Percentiles rank a stretch among this genome's conserved stretches.
Evolutionary conservation across 2,797 vertebrate genomes (phyloP).

Genomic region (Borostomias antarcticus): DNA sequence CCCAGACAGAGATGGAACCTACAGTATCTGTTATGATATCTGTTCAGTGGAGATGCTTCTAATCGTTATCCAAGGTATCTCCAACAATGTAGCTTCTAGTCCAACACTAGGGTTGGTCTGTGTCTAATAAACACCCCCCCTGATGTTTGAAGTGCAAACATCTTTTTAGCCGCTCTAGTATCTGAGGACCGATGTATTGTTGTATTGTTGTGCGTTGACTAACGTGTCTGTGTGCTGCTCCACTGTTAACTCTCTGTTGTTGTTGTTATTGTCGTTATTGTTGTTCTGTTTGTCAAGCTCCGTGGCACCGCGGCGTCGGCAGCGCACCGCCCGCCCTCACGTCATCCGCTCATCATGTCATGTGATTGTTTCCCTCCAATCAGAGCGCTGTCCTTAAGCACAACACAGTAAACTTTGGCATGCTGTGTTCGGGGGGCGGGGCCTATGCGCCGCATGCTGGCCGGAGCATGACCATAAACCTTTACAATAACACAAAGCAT

Average conservation of each 20-base stretch:
- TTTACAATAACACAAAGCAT: slow-evolving; percentile 99
- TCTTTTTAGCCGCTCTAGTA: no score
- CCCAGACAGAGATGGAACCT: background rate
- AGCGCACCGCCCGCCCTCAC: slow-evolving; percentile 43
- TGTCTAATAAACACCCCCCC: background rate
- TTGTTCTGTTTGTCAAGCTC: slow-evolving; percentile 77
- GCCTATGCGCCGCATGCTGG: slow-evolving; percentile 94
- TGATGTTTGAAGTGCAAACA: background rate
- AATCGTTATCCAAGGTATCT: no score
- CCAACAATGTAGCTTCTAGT: no score
- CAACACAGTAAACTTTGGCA: slow-evolving; percentile 99
- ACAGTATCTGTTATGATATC: no score
- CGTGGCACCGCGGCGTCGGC: slow-evolving; percentile 56
- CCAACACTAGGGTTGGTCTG: background rate
- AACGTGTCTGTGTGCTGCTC: slow-evolving; percentile 74
- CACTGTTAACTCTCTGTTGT: slow-evolving; percentile 66
- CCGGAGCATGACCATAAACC: slow-evolving; percentile 99
- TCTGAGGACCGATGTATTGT: slow-evolving; percentile 25
- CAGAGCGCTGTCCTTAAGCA: slow-evolving; percentile 99
- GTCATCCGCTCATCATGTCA: slow-evolving; percentile 86
- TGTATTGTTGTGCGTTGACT: slow-evolving; percentile 47
- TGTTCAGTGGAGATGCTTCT: no score
- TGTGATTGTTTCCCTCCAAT: slow-evolving; percentile 99
- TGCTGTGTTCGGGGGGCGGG: slow-evolving; percentile 99
- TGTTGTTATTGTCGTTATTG: slow-evolving; percentile 56